These are phyloP conservation scores for Raphicerus campestris DNA, from an alignment of 2,113 vertebrate species.

Conservation along the genomic window DNA sequence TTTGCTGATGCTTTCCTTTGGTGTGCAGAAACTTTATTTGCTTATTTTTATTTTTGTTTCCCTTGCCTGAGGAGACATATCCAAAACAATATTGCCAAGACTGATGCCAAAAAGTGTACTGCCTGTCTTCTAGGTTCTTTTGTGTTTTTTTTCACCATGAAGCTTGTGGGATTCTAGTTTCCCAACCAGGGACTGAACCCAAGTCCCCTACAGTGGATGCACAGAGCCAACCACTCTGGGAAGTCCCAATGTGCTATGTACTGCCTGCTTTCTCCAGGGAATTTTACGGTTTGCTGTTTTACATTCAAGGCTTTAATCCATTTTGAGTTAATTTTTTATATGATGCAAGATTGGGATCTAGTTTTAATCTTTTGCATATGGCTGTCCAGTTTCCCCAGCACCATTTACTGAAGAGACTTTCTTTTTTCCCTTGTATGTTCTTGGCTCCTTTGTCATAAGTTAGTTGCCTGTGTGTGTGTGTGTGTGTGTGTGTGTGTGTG, in stretches of 20 bases:
- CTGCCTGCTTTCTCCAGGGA: background rate
- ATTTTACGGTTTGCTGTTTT: background rate
- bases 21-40: background rate
- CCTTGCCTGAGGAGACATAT: background rate
- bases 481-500: background rate
- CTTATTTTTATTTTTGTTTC: background rate
- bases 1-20: background rate
- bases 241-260: background rate
- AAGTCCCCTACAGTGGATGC: too few relatives aligned
- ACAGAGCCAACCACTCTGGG: too few relatives aligned
- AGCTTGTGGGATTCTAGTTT: too few relatives aligned
- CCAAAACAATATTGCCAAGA: background rate
- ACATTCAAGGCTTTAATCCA: background rate
- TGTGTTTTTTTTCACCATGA: background rate
- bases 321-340: background rate
- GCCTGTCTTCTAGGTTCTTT: background rate
- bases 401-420: background rate
- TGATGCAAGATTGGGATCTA: background rate
- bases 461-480: background rate
- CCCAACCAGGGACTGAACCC: too few relatives aligned
- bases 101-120: background rate
- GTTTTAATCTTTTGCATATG: background rate
- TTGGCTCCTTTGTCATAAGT: background rate
- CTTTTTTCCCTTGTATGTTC: background rate
- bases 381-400: background rate